Evolutionary conservation across 2,888 invertebrate species (phyloP).

Genomic region (Cephus pulcher): DNA sequence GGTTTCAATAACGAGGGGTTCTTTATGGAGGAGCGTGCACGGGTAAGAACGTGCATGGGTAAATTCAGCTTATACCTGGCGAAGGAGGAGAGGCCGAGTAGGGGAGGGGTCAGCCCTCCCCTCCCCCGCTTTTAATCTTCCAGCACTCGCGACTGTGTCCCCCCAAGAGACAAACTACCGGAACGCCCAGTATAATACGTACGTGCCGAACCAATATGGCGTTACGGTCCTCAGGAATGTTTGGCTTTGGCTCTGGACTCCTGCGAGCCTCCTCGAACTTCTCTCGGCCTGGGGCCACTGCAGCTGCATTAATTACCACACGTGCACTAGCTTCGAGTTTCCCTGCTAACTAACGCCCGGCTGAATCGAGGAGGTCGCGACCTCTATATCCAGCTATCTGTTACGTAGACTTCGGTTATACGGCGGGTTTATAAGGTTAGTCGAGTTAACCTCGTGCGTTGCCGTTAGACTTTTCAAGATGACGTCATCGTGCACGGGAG

Average conservation of each 20-base stretch:
- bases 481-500: no score
- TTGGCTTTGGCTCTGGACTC: constrained; percentile 37
- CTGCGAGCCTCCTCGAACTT: constrained; percentile 26
- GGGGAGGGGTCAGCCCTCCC: constrained; percentile 11
- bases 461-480: no score
- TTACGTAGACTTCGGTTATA: no score
- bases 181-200: constrained; percentile 30
- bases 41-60: no score
- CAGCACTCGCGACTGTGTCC: constrained; percentile 15
- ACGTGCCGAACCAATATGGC: constrained; percentile 40
- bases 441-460: no score
- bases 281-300: constrained; percentile 40
- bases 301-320: constrained; percentile 43
- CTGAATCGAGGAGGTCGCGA: background rate
- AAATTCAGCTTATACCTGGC: no score
- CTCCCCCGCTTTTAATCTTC: constrained; percentile 30
- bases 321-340: constrained; percentile 13
- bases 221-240: constrained; percentile 37
- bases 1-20: no score
- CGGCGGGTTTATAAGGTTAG: no score
- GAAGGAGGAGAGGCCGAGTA: background rate
- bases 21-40: no score
- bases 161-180: constrained; percentile 25
- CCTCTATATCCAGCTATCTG: background rate
- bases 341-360: background rate